Evolutionary conservation across 2,113 vertebrate species (phyloP).

Genomic region (Sapayoa aenigma): DNA sequence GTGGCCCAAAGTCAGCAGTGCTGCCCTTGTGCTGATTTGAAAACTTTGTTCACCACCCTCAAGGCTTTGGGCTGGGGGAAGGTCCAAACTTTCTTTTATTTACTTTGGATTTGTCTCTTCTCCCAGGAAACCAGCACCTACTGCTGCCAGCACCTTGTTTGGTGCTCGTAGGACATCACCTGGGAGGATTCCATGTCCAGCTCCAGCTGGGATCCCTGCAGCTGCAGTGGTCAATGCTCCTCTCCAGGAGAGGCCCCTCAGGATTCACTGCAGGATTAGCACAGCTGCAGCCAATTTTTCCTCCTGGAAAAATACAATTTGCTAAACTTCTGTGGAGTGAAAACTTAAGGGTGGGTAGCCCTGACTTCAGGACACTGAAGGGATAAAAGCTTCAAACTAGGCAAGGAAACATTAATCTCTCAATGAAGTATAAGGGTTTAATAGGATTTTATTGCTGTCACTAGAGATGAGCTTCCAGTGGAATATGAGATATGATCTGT

Average conservation of each 20-base stretch:
- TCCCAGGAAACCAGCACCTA: neutral
- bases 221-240: neutral
- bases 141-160: neutral
- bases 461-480: neutral
- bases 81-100: neutral
- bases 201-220: neutral
- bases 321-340: neutral
- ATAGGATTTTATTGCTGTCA: neutral
- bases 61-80: neutral
- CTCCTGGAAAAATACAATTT: neutral
- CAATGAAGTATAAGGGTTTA: neutral
- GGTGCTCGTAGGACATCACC: neutral
- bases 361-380: neutral
- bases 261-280: neutral
- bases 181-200: accelerated
- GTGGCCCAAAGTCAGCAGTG: neutral
- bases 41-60: neutral
- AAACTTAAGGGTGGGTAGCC: neutral
- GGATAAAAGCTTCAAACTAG: neutral
- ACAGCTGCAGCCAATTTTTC: neutral
- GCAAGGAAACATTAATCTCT: neutral
- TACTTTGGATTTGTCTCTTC: neutral
- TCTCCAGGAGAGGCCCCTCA: neutral
- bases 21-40: neutral
- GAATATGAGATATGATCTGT: neutral